Conservation (phyloP, 2,888 invertebrate genomes). For the Theretra japonica region DNA sequence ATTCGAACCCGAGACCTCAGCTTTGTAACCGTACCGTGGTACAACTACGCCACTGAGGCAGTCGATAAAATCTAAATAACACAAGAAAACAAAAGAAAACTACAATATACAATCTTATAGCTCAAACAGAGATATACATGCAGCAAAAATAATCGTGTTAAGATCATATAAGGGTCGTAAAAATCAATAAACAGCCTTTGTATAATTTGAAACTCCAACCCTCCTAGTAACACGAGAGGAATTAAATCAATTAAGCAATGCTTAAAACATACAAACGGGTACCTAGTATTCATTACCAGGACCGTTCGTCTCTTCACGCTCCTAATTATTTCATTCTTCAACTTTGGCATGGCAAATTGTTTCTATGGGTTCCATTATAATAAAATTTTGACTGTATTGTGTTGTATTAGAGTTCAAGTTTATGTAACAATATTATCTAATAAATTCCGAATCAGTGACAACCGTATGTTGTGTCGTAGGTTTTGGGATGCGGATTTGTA, state of each 20-base stretch:
- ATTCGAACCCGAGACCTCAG: too few relatives aligned
- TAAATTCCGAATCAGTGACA: constrained; percentile 77
- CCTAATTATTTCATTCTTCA: constrained; percentile 66
- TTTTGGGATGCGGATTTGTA: constrained; percentile 74
- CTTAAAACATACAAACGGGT: constrained; percentile 16
- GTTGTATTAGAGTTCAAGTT: neutral
- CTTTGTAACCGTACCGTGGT: too few relatives aligned
- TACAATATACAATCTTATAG: too few relatives aligned
- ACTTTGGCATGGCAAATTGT: constrained; percentile 40
- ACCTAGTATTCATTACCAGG: constrained; percentile 32
- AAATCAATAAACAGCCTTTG: neutral
- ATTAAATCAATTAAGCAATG: constrained; percentile 21
- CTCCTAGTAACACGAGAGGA: constrained; percentile 19
- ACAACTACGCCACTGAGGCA: too few relatives aligned
- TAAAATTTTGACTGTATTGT: constrained; percentile 28
- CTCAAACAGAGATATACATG: neutral
- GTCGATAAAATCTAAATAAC: too few relatives aligned
- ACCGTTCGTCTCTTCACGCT: constrained; percentile 59
- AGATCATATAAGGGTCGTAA: neutral
- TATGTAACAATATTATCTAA: constrained; percentile 39
- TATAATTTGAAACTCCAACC: neutral
- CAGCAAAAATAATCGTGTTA: neutral
- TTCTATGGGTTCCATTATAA: neutral
- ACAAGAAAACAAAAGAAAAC: too few relatives aligned
- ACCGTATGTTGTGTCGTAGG: constrained; percentile 75